phyloP scores from a whole-genome alignment of 1,140 invertebrate species.

The Anagrus nilaparvatae region DNA sequence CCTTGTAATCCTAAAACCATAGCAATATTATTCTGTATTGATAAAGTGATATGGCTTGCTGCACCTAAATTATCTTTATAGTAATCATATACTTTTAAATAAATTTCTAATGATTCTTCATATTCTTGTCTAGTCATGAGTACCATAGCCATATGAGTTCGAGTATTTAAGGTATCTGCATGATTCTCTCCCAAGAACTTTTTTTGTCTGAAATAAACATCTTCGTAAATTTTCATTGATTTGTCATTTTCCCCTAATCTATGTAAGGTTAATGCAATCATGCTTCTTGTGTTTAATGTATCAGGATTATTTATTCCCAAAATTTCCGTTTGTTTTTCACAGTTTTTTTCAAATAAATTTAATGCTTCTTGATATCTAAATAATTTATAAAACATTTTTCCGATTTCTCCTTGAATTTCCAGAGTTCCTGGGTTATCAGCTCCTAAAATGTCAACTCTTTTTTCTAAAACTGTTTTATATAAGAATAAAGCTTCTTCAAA shows the following conservation, averaged over 20 bases:
- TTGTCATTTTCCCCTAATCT: not conserved
- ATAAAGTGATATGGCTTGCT: no score
- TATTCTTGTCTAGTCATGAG: slow-evolving; percentile 16
- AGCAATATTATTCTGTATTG: slow-evolving; percentile 13
- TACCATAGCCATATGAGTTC: no score
- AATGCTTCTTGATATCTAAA: slow-evolving; percentile 24
- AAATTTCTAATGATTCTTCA: no score
- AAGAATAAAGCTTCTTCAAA: slow-evolving; percentile 1
- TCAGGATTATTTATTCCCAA: slow-evolving; percentile 15
- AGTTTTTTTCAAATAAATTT: slow-evolving; percentile 18
- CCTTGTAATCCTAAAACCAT: not conserved
- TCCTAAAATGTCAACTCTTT: not conserved
- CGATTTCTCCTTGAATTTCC: not conserved
- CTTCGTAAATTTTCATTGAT: not conserved
- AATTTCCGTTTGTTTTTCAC: slow-evolving; percentile 14
- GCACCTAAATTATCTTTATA: no score
- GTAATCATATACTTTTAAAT: no score
- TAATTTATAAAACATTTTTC: slow-evolving; percentile 4
- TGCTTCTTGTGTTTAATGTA: slow-evolving; percentile 13
- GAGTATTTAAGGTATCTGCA: not conserved
- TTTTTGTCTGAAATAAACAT: not conserved
- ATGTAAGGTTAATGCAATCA: slow-evolving; percentile 14
- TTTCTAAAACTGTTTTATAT: not conserved
- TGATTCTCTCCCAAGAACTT: not conserved
- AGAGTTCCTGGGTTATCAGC: slow-evolving; percentile 19